A percentile compares a stretch with the other conserved stretches of the same genome.
These are phyloP conservation scores for Hyppa rectilinea DNA, from an alignment of 2,888 invertebrate genomes.

Conservation along the genomic window DNA sequence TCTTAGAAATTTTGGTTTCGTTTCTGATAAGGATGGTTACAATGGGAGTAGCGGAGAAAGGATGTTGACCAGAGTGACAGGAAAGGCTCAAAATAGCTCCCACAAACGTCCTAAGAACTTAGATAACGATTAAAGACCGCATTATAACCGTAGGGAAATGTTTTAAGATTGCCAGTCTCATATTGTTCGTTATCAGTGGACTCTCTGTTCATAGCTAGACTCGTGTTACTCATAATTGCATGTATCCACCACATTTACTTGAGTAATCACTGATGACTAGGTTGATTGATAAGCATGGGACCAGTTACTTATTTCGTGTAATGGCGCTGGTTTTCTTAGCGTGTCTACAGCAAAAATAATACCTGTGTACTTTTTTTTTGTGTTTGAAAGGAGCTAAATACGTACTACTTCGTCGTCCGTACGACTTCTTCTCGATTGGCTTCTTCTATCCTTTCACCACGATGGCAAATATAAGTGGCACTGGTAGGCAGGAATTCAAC, in stretches of 20 bases:
- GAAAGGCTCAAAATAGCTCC: conserved; percentile 18
- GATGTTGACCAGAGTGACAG: background rate
- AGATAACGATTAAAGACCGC: conserved; percentile 8
- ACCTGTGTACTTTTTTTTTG: no score
- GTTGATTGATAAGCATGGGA: background rate
- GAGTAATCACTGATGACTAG: background rate
- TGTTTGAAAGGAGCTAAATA: no score
- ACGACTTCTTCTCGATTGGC: no score
- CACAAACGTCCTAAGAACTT: background rate
- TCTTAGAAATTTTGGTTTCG: background rate
- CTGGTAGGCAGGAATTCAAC: background rate
- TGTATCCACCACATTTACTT: background rate
- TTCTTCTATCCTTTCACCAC: no score
- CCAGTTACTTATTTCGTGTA: background rate
- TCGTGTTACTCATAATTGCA: background rate
- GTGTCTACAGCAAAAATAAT: no score
- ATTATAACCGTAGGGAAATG: conserved; percentile 40
- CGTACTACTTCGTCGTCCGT: no score
- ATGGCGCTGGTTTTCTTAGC: no score
- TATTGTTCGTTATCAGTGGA: conserved; percentile 8
- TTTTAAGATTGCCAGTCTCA: conserved; percentile 17
- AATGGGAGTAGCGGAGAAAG: background rate
- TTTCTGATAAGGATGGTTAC: background rate
- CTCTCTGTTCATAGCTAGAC: background rate
- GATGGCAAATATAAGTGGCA: no score